Evolutionary conservation across 2,797 vertebrate genomes (phyloP), one percentile per base, ranked within the genome.

Genomic region (Mus minutoides): DNA sequence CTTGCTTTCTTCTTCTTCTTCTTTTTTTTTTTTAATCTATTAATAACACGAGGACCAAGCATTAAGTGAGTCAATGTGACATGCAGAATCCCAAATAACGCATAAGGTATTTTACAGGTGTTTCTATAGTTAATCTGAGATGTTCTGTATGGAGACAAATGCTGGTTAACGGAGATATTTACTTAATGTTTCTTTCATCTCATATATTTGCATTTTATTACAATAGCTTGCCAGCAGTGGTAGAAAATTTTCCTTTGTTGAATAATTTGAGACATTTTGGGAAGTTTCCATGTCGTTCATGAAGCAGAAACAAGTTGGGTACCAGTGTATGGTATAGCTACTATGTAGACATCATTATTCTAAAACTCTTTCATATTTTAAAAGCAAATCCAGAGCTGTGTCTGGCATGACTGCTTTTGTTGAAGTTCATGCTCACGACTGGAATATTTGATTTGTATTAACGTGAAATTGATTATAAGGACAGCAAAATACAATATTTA

Each of bases 341-440:
- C 73, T 90, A 37, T 2, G 64, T 49, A 62, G 2, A 17, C 37
- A 37, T 31, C 22, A 77, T 52, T 84, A 22, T 79, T 91, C 17
- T 67, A 77, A 96, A 93, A 92, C 64, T 31, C 29, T 52, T 34
- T 60, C 46, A 22, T 56, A 19, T 58, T 93, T 87, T 73, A 46
- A 89, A 93, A 43, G 9, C 60, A 6, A n/a, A 4, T 40, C 26
- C 64, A 54, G 67, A 93, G 6, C 40, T 91, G 12, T 58, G 19
- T 84, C 86, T 93, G 71, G 22, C 49, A n/a, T 89, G 90, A 71
- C 88, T 62, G 2, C 7, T 71, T 88, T 86, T 24, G 8, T 73
- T 77, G 16, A 31, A 84, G 26, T 88, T 91, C 24, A 12, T 82
- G 8, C 46, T 64, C 49, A 85, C 9, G 26, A 69, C 34, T 56